Base-by-base conservation (phyloP, 2,797 vertebrate genomes). In the Myotis vivesi region DNA sequence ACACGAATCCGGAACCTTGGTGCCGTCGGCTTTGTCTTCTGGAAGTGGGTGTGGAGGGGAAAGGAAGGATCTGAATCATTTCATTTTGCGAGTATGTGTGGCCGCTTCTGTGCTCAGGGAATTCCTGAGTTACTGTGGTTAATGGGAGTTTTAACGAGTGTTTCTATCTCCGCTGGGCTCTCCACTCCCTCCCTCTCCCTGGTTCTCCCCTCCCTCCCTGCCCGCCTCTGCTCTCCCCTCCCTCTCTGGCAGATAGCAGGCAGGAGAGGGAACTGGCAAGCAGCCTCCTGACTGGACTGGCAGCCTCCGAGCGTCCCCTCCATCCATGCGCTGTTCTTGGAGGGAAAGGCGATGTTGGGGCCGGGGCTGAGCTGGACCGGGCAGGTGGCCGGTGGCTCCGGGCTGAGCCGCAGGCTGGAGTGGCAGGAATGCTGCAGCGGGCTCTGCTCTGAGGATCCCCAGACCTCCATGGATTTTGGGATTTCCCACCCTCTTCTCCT, bases 261-360 rank as follows among this genome's bases (percentile, higher is more conserved):
- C 84, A 91, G 94, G 59, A 97, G 94, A 96, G 95, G 94, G 95
- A 97, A 84, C 23, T 66, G 97, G 89, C 94, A 5, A 93, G 96
- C 92, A 98, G 94, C 82, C 11, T 62, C 83, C 79, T 51, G 71
- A n/a, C 62, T 84, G 49, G 64, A 92, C 81, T 94, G 87, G 94
- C 95, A 97, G 92, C 76, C 68, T 91, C 91, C 10, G 84, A 0
- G 0, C 81, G 96, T 85, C 30, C 91, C 73, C 93, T 92, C 92
- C 88, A 36, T 73, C 85, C 53, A 55, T 94, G 94, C 91, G 0
- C 72, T 87, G 94, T 44, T 84, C 4, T 93, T 97, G 76, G 91
- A 94, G 89, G 93, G 91, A 93, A 94, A 91, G 22, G 0, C 93
- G 22, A 88, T 96, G 95, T 87, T 79, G 89, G 94, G 86, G 79